A percentile compares a stretch with the other conserved stretches of the same genome.
These are phyloP conservation scores for Melitaea cinxia DNA, from an alignment of 1,140 invertebrate genomes.

Conservation along the genomic window DNA sequence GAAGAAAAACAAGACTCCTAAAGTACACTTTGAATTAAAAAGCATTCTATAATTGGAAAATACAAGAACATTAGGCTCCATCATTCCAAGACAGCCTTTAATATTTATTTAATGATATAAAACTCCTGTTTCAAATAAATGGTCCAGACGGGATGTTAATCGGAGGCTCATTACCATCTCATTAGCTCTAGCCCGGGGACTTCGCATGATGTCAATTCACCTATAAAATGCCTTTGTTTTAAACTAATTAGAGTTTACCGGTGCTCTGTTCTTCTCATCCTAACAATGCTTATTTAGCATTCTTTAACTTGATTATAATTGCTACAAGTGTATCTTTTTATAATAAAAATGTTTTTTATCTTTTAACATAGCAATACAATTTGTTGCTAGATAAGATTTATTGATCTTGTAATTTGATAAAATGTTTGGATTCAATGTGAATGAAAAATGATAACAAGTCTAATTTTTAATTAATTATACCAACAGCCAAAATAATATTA, in stretches of 20 bases:
- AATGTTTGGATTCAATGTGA: background rate
- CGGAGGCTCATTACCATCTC: slow-evolving; percentile 58
- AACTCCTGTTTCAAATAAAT: slow-evolving; percentile 42
- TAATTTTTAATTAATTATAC: no score
- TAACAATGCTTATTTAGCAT: slow-evolving; percentile 50
- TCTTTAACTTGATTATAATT: slow-evolving; percentile 57
- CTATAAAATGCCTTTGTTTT: slow-evolving; percentile 63
- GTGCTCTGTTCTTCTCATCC: slow-evolving; percentile 43
- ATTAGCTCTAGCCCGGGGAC: slow-evolving; percentile 57
- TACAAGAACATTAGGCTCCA: slow-evolving; percentile 28
- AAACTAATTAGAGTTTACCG: slow-evolving; percentile 68
- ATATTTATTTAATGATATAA: slow-evolving; percentile 51
- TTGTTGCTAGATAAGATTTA: background rate
- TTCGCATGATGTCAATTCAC: slow-evolving; percentile 47
- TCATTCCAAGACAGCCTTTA: slow-evolving; percentile 48
- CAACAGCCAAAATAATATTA: no score
- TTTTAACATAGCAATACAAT: background rate
- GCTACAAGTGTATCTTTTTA: slow-evolving; percentile 53
- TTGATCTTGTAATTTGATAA: background rate
- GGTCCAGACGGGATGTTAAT: slow-evolving; percentile 52
- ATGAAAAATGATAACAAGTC: no score
- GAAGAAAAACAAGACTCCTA: slow-evolving; percentile 15
- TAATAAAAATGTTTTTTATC: background rate
- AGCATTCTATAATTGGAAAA: slow-evolving; percentile 20
- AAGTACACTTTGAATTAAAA: slow-evolving; percentile 26